Conservation (phyloP, 2,797 vertebrate species). For the Synaphobranchus kaupii region DNA sequence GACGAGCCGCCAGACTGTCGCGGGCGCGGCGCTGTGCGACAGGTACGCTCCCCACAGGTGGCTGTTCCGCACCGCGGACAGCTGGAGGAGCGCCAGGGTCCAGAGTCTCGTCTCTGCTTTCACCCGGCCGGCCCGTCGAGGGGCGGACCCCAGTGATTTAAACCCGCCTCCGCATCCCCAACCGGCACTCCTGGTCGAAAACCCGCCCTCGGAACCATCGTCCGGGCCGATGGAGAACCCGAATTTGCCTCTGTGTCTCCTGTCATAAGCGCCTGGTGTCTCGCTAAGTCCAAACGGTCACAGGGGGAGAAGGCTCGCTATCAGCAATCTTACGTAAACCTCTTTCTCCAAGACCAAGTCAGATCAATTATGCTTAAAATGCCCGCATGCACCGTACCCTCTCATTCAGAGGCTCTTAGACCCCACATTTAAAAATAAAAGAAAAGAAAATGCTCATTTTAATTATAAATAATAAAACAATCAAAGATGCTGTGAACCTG, state of each 20-base stretch:
- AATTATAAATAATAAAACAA: conserved; percentile 18
- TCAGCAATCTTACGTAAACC: conserved; percentile 19
- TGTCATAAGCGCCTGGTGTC: not conserved
- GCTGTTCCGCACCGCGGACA: not conserved
- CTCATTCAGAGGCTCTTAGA: not conserved
- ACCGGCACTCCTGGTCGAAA: not conserved
- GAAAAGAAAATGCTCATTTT: not conserved
- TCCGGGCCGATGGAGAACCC: not conserved
- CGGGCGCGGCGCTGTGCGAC: not conserved
- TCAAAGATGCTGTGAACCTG: conserved; percentile 3
- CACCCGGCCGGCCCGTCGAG: not conserved
- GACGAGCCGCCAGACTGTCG: not conserved
- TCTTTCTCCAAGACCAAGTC: conserved; percentile 10
- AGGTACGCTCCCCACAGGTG: not conserved
- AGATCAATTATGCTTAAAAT: conserved; percentile 6
- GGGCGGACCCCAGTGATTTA: not conserved
- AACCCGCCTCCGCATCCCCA: not conserved
- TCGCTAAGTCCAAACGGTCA: not conserved
- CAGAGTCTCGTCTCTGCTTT: not conserved
- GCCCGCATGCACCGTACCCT: not conserved
- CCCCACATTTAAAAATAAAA: not conserved
- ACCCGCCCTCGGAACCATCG: not conserved
- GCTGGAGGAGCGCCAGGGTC: not conserved
- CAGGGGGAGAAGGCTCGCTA: not conserved
- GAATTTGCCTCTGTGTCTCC: not conserved